phyloP scores from a whole-genome alignment of 2,797 vertebrate species.

The Allobates femoralis region DNA sequence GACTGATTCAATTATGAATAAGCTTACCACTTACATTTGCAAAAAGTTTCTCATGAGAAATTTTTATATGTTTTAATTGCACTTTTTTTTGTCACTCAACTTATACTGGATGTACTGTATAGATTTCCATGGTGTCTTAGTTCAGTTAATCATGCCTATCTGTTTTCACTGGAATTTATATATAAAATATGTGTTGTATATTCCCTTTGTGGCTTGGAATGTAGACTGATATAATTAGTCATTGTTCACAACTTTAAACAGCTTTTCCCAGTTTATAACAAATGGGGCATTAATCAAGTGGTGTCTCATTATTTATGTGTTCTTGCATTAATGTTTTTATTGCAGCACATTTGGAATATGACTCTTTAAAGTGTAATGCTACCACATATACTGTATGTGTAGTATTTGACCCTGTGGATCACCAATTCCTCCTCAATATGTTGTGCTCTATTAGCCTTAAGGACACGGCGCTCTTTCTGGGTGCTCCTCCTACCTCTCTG shows the following conservation, averaged over 20 bases:
- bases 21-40: constrained; percentile 44
- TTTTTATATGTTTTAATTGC: constrained; percentile 48
- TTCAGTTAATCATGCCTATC: constrained; percentile 54
- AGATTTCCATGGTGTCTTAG: constrained; percentile 48
- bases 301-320: neutral
- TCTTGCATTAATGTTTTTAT: neutral
- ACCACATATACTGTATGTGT: neutral
- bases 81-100: neutral
- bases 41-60: constrained; percentile 55
- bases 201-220: constrained; percentile 32
- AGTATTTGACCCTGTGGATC: no score
- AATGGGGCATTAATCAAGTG: neutral
- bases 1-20: constrained; percentile 51
- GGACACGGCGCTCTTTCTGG: no score
- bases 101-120: constrained; percentile 38
- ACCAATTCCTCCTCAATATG: no score
- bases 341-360: neutral
- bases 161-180: constrained; percentile 34
- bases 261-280: neutral
- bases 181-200: constrained; percentile 14
- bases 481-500: no score
- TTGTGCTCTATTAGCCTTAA: no score
- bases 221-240: constrained; percentile 5
- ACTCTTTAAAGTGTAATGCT: no score
- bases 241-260: constrained; percentile 9